Evolutionary conservation across 2,113 vertebrate species (phyloP).

Genomic region (Camelus bactrianus): DNA sequence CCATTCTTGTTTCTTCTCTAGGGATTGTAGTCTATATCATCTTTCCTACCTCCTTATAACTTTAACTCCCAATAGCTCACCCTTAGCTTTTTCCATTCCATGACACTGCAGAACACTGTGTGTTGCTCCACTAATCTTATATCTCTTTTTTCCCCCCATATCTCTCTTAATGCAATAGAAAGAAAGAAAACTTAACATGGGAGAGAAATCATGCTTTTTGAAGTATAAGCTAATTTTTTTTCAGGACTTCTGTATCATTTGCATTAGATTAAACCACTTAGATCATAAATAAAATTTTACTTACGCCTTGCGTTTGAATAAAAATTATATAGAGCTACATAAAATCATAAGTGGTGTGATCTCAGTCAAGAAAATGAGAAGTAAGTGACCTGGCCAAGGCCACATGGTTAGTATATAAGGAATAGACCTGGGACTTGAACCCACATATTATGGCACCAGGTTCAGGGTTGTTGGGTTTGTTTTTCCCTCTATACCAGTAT

Average conservation of each 20-base stretch:
- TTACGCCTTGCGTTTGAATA: not conserved
- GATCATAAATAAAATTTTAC: not conserved
- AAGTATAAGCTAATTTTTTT: conserved; percentile 18
- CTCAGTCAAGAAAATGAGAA: conserved; percentile 14
- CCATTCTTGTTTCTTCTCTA: conserved; percentile 13
- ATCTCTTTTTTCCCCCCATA: not conserved
- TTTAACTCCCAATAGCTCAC: not conserved
- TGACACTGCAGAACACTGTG: not conserved
- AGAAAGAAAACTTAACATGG: not conserved
- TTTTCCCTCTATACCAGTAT: not conserved
- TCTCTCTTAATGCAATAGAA: not conserved
- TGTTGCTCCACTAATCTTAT: not conserved
- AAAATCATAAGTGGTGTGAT: not conserved
- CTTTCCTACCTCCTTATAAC: not conserved
- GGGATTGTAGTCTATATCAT: not conserved
- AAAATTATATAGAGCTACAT: not conserved
- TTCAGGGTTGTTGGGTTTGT: not conserved
- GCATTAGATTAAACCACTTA: not conserved
- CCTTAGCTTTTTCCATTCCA: not conserved
- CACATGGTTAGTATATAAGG: not conserved
- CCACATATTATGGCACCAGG: not conserved
- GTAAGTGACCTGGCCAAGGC: not conserved
- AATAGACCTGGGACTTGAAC: not conserved
- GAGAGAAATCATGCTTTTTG: not conserved
- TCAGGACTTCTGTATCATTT: not conserved